Evolutionary conservation across 2,797 vertebrate genomes (phyloP).

Genomic region (Pristis pectinata): DNA sequence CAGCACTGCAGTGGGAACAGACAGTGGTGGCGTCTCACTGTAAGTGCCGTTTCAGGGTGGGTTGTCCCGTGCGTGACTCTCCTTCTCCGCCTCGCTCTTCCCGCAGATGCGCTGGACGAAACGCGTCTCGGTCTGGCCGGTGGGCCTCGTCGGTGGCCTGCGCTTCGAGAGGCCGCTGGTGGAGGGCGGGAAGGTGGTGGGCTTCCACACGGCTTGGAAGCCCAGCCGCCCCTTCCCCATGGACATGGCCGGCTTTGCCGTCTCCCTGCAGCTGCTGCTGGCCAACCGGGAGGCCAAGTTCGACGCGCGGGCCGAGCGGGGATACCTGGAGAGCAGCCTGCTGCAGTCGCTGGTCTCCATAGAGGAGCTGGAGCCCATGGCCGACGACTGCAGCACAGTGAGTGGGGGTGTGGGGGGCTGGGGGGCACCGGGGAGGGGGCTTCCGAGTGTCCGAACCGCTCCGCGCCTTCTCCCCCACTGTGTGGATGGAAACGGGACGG

Average conservation of each 20-base stretch:
- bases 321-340: slow-evolving; percentile 84
- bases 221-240: slow-evolving; percentile 81
- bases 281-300: slow-evolving; percentile 69
- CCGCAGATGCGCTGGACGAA: slow-evolving; percentile 77
- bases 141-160: slow-evolving; percentile 86
- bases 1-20: too few relatives aligned
- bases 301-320: slow-evolving; percentile 72
- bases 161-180: slow-evolving; percentile 79
- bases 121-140: slow-evolving; percentile 81
- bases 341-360: slow-evolving; percentile 74
- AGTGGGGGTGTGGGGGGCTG: neutral
- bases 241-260: slow-evolving; percentile 86
- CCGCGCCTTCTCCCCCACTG: too few relatives aligned
- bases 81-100: slow-evolving; percentile 38
- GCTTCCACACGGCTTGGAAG: slow-evolving; percentile 85
- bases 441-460: too few relatives aligned
- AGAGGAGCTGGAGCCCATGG: slow-evolving; percentile 80
- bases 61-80: too few relatives aligned
- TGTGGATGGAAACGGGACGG: too few relatives aligned
- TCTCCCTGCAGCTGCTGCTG: slow-evolving; percentile 70
- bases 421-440: too few relatives aligned
- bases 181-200: slow-evolving; percentile 72
- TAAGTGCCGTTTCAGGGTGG: too few relatives aligned
- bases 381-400: slow-evolving; percentile 79
- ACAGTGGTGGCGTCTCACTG: too few relatives aligned